Conservation (phyloP, 1,140 invertebrate species). For the Lepidotrigona ventralis region DNA sequence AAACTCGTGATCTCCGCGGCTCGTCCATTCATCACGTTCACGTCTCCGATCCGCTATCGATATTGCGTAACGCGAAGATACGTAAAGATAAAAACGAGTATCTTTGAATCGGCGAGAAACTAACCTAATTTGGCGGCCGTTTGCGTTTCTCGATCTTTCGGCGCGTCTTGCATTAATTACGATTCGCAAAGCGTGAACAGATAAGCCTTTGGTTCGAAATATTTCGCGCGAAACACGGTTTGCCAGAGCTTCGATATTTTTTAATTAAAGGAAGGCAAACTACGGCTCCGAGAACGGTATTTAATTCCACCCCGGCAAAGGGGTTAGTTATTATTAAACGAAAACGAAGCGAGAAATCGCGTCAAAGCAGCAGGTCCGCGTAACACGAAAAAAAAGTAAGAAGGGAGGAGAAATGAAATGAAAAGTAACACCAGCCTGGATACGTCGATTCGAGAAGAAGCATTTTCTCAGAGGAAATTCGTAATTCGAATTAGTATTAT, state of each 20-base stretch:
- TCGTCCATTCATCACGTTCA: too few species aligned
- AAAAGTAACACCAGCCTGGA: too few species aligned
- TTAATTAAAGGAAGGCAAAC: not conserved
- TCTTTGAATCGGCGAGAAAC: not conserved
- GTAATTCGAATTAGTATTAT: too few species aligned
- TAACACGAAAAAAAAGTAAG: not conserved
- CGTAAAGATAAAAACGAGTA: not conserved
- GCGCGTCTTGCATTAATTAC: not conserved
- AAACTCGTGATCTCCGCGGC: too few species aligned
- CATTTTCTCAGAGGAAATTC: too few species aligned
- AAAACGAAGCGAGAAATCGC: not conserved
- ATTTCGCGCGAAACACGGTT: not conserved
- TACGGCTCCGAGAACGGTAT: not conserved
- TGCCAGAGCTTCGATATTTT: not conserved
- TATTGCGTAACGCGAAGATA: not conserved
- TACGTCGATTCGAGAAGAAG: too few species aligned
- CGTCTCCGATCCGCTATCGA: too few species aligned
- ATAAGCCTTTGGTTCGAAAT: not conserved
- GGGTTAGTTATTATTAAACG: conserved; percentile 7
- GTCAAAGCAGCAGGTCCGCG: not conserved
- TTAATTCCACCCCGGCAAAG: not conserved
- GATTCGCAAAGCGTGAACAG: not conserved
- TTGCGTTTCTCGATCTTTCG: not conserved
- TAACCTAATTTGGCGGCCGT: not conserved
- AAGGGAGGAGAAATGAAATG: not conserved